These are phyloP conservation scores for Toxotes lorentzi DNA, from an alignment of 2,797 vertebrate genomes.

Conservation along the genomic window DNA sequence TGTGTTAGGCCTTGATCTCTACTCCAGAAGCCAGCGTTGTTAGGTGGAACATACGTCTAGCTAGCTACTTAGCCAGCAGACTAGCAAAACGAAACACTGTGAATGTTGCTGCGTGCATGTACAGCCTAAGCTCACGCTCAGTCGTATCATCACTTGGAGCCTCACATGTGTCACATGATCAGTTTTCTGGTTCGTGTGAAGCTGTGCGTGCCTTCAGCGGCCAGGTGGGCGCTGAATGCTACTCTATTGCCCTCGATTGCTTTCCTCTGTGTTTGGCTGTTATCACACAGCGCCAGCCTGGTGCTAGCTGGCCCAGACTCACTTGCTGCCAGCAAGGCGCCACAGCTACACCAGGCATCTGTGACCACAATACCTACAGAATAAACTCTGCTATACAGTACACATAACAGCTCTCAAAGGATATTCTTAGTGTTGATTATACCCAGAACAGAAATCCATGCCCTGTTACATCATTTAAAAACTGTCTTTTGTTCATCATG, in stretches of 20 bases:
- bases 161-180: conserved; percentile 8
- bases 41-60: background rate
- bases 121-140: background rate
- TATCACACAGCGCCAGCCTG: conserved; percentile 74
- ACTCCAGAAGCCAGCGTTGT: background rate
- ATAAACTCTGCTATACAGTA: conserved; percentile 25
- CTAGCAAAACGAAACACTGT: background rate
- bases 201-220: conserved; percentile 18
- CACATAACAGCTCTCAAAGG: conserved; percentile 26
- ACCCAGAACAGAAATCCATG: conserved; percentile 14
- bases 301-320: conserved; percentile 58
- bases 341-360: conserved; percentile 41
- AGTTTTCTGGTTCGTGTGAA: conserved; percentile 21
- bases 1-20: background rate
- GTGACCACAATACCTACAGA: conserved; percentile 44
- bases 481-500: conserved; percentile 7
- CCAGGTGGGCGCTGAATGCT: conserved; percentile 26
- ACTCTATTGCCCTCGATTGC: conserved; percentile 38
- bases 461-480: background rate
- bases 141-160: background rate
- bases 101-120: background rate
- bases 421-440: conserved; percentile 22
- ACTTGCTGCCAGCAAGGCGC: conserved; percentile 41
- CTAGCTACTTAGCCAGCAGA: background rate
- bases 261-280: conserved; percentile 54